Conservation (phyloP, 2,797 vertebrate genomes). For the Petrocephalus sullivani region DNA sequence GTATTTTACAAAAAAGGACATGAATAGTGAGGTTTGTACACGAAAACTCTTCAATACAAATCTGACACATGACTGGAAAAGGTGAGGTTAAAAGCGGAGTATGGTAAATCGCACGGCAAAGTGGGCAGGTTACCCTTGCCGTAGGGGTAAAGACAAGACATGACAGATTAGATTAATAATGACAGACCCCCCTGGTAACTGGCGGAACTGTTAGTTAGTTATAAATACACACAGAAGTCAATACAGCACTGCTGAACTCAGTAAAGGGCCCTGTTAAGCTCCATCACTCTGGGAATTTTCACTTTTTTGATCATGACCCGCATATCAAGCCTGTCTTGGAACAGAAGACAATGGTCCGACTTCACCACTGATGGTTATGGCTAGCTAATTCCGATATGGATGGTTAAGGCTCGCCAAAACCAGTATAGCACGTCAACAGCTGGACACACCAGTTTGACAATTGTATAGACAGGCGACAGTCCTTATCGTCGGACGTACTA, state of each 20-base stretch:
- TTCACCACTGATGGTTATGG: too few relatives aligned
- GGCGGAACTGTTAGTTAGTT: background rate
- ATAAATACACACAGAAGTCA: background rate
- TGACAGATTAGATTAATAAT: background rate
- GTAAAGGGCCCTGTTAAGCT: background rate
- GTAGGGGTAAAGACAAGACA: background rate
- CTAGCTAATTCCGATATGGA: background rate
- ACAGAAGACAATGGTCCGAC: background rate
- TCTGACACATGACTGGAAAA: background rate
- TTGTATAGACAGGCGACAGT: slow-evolving; percentile 16
- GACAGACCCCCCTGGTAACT: background rate
- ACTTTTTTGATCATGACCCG: background rate
- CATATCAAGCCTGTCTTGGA: background rate
- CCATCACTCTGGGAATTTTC: background rate
- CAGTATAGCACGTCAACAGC: background rate
- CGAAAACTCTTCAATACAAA: background rate
- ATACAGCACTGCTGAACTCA: background rate
- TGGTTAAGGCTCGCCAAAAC: background rate
- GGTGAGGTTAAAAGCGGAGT: background rate
- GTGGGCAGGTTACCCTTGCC: background rate
- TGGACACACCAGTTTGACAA: slow-evolving; percentile 30
- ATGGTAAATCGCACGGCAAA: background rate
- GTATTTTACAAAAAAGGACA: background rate
- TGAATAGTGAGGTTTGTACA: background rate
- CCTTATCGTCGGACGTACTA: slow-evolving; percentile 2